Base-by-base conservation (phyloP, 2,888 invertebrate genomes). In the Dichetophora obliterata region DNA sequence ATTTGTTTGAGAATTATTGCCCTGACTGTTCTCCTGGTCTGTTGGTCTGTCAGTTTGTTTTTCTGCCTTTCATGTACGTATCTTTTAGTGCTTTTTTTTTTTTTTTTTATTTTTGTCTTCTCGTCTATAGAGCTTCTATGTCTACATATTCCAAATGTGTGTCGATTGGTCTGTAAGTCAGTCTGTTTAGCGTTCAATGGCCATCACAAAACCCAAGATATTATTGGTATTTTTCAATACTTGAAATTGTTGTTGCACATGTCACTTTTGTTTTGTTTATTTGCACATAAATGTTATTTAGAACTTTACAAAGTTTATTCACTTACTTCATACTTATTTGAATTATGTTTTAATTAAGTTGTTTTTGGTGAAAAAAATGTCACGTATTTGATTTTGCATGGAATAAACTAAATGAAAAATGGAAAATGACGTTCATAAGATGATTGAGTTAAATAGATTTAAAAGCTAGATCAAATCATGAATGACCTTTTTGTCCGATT, bases 1-100 rank as follows among this genome's bases (percentile, higher is more conserved):
- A 75, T 75, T 57, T 50, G 43, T 50, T 69, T 69, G 34, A 50
- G 69, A 75, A 59, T 48, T 69, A 75, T 75, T 75, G 75, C 34
- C 34, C 31, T 57, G 31, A 34, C 70, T 43, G 54, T 57, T 27
- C n/a, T 43, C n/a, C 31, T 27, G 24, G 27, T 43, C 9, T 16
- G 48, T 27, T 27, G 11, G 19, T 24, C 24, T 14, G 48, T 59
- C 16, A 5, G 43, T 72, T 9, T 59, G 59, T 6, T 14, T 24
- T 50, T 54, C 63, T 24, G 71, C 63, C 24, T 59, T 48, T 52
- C 31, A 52, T 70, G 34, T 50, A 24, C 22, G 52, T 48, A 31
- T 50, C 31, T 19, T 22, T 69, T 14, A 5, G 8, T 43, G 14
- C n/a, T n/a, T n/a, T n/a, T n/a, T n/a, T 14, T 9, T 69, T 50